phyloP scores from a whole-genome alignment of 2,797 vertebrate genomes.

The Vipera ursinii region DNA sequence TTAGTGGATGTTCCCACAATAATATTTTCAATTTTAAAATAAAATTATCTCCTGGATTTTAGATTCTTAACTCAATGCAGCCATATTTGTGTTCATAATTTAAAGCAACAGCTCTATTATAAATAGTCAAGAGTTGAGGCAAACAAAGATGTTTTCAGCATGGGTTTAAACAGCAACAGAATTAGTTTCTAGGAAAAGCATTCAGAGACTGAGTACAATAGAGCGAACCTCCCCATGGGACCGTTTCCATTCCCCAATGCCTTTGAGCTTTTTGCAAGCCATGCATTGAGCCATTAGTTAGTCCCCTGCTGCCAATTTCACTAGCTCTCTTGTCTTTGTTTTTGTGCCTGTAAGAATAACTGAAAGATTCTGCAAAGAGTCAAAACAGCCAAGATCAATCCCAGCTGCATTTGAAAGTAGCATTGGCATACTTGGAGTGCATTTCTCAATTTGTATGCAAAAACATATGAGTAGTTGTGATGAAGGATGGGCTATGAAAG shows the following conservation, averaged over 20 bases:
- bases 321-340: background rate
- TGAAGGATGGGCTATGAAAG: background rate
- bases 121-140: background rate
- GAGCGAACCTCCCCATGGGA: background rate
- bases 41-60: background rate
- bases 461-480: background rate
- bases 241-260: background rate
- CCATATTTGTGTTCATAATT: background rate
- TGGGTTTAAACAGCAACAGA: background rate
- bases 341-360: background rate
- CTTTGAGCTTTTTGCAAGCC: background rate
- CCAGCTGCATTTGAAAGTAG: background rate
- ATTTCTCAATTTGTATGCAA: background rate
- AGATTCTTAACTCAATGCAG: background rate
- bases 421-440: background rate
- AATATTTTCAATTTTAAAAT: background rate
- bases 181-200: background rate
- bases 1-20: background rate
- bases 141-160: background rate
- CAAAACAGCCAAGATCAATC: background rate
- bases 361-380: background rate
- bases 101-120: background rate
- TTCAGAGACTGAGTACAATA: background rate
- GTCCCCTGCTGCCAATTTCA: background rate
- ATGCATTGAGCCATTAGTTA: background rate